phyloP scores from a whole-genome alignment of 2,113 vertebrate species.

The Urocynchramus pylzowi region DNA sequence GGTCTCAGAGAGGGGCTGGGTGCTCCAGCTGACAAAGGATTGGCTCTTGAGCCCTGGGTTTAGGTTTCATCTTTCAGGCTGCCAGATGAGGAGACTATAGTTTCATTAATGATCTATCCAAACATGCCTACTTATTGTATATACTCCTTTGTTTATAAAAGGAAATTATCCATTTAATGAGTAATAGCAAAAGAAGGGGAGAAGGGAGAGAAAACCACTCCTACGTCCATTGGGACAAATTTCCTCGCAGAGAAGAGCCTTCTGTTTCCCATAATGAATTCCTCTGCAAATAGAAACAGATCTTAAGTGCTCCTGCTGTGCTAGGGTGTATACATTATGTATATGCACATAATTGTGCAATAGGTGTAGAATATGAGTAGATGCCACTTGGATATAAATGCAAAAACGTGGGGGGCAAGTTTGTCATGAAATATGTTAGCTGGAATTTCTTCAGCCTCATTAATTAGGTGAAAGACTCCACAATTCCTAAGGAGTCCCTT shows the following conservation, averaged over 20 bases:
- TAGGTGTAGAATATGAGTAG: background rate
- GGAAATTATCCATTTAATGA: conserved; percentile 36
- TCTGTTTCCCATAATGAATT: background rate
- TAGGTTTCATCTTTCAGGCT: background rate
- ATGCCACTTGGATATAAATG: background rate
- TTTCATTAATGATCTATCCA: conserved; percentile 22
- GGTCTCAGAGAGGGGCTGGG: background rate
- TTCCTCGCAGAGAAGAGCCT: background rate
- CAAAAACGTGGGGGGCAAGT: background rate
- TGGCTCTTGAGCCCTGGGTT: background rate
- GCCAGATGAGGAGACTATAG: background rate
- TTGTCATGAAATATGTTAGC: background rate
- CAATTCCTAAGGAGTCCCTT: background rate
- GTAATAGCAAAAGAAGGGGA: background rate
- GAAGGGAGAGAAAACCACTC: background rate
- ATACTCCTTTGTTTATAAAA: conserved; percentile 10
- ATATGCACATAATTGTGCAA: background rate
- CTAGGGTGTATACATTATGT: background rate
- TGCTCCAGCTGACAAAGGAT: background rate
- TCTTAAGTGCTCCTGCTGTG: background rate
- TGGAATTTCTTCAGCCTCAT: background rate
- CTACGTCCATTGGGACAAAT: background rate
- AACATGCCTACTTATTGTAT: background rate
- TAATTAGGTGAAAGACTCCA: background rate
- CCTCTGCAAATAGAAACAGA: background rate